Evolutionary conservation across 2,797 vertebrate species (phyloP).

Genomic region (Chromobotia macracanthus): DNA sequence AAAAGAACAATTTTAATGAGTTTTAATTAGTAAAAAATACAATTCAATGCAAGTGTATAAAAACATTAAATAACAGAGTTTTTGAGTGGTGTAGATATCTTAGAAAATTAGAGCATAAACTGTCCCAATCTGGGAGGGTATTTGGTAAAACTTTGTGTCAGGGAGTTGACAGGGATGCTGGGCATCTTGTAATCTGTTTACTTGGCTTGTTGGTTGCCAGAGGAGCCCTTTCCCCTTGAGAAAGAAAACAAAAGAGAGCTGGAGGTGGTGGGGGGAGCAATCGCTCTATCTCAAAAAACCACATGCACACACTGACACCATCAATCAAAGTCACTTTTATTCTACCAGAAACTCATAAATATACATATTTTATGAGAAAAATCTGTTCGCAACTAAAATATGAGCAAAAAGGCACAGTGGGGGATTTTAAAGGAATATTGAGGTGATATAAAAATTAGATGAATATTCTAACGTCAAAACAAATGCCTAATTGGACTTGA

Average conservation of each 20-base stretch:
- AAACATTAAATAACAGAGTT: too few relatives aligned
- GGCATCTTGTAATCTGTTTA: slow-evolving; percentile 73
- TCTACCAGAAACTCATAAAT: slow-evolving; percentile 52
- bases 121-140: too few relatives aligned
- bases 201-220: slow-evolving; percentile 78
- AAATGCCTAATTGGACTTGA: slow-evolving; percentile 34
- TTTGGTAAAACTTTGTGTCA: too few relatives aligned
- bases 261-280: slow-evolving; percentile 69
- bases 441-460: slow-evolving; percentile 32
- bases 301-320: slow-evolving; percentile 64
- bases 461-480: slow-evolving; percentile 35
- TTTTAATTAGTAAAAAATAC: too few relatives aligned
- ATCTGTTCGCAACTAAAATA: slow-evolving; percentile 35
- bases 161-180: slow-evolving; percentile 65
- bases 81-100: too few relatives aligned
- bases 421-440: slow-evolving; percentile 3
- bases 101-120: too few relatives aligned
- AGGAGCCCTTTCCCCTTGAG: slow-evolving; percentile 72
- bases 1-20: too few relatives aligned
- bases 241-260: slow-evolving; percentile 76
- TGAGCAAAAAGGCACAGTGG: slow-evolving; percentile 4
- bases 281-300: slow-evolving; percentile 77
- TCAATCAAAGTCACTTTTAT: slow-evolving; percentile 59
- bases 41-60: too few relatives aligned
- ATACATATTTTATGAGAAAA: slow-evolving; percentile 54